Evolutionary conservation across 2,113 vertebrate genomes (phyloP), one percentile per base, ranked within the genome.

Genomic region (Psettodes erumei): DNA sequence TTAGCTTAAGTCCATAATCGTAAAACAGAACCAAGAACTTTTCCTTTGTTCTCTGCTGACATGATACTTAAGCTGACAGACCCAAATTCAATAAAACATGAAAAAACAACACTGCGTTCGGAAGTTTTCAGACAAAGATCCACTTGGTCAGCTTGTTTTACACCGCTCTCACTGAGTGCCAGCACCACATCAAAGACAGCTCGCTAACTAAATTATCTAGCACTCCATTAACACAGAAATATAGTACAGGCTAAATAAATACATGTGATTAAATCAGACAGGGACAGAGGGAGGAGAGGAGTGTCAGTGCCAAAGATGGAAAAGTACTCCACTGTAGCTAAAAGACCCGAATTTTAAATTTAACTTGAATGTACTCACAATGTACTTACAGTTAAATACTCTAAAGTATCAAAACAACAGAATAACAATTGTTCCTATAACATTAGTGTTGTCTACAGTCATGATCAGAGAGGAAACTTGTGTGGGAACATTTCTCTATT

Each of bases 61-160:
- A 66, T 15, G 37, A 76, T 37, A 37, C 32, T 32, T 51, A 1
- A 27, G 28, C 54, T 75, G 63, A 35, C 35, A 73, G 21, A 64
- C 4, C 30, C 68, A 65, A 61, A 60, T 54, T 48, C 43, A 76
- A 40, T 47, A 51, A 80, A 75, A 76, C 55, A 27, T 23, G 50
- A 78, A 55, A 82, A 47, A 56, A 71, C 21, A 72, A 28, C 60
- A 37, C 21, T 62, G 37, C 40, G 40, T 40, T 33, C 27, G 7
- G 50, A 61, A 73, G 47, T 70, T 84, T 61, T 59, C 42, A 58
- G 51, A 60, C 56, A 65, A 66, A 75, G 42, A 81, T 53, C 48
- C 47, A 56, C 18, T 79, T 51, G 32, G 11, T 68, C 61, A 59
- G 72, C 75, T 82, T 68, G 65, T 71, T 85, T 55, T 71, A 71